A percentile compares a stretch with the other conserved stretches of the same genome.
phyloP scores from a whole-genome alignment of 2,888 invertebrate species.

The Chymomyza caudatula region DNA sequence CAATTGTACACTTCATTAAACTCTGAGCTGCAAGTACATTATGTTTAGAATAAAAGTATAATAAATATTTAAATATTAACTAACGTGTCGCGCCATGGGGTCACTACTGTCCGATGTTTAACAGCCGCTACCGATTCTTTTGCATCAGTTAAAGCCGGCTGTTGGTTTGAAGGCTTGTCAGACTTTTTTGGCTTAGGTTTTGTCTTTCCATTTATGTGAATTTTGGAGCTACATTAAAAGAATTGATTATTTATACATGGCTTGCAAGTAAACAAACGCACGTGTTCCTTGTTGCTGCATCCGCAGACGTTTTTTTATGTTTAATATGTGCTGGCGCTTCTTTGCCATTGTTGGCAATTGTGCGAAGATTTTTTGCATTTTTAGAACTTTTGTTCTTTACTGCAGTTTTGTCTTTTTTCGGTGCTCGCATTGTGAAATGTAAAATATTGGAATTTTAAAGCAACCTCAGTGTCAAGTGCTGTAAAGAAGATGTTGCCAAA shows the following conservation, averaged over 20 bases:
- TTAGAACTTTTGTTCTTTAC: constrained; percentile 9
- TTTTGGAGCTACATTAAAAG: neutral
- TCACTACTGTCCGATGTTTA: constrained; percentile 71
- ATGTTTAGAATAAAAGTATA: neutral
- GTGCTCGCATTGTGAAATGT: constrained; percentile 5
- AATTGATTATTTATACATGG: neutral
- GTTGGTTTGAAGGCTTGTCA: neutral
- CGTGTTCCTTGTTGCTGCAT: neutral
- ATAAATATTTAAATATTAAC: constrained; percentile 20
- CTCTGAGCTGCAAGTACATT: constrained; percentile 60
- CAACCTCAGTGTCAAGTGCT: neutral
- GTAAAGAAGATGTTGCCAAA: neutral
- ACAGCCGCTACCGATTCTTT: neutral
- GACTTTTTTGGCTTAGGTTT: neutral
- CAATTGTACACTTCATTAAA: constrained; percentile 71
- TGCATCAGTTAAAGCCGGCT: neutral
- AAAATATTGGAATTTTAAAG: neutral
- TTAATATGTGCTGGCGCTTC: neutral
- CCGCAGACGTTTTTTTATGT: too few species aligned
- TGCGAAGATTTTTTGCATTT: neutral
- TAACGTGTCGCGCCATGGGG: constrained; percentile 76
- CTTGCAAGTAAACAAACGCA: neutral
- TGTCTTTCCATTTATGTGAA: neutral
- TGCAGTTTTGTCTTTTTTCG: neutral
- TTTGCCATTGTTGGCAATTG: neutral